Evolutionary conservation across 2,113 vertebrate genomes (phyloP), one percentile per base, ranked within the genome.

Genomic region (Hiodon alosoides): DNA sequence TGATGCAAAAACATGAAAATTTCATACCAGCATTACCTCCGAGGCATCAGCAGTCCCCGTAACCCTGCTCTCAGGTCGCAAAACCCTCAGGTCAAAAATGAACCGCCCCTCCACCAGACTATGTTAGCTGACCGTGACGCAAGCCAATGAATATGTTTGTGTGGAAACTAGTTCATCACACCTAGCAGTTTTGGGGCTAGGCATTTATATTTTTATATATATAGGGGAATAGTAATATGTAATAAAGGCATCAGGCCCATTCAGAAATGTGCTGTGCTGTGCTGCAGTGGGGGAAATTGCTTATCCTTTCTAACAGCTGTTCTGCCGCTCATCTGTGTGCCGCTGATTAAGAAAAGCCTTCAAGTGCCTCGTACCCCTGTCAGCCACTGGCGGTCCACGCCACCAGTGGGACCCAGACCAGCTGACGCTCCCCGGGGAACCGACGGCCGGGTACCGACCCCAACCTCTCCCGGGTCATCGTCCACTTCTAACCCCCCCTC

Each of bases 311-410:
- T 79, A 84, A 71, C 84, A 85, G 86, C 86, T 83, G 87, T 59
- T 83, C 80, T 79, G 82, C 74, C 71, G 81, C 83, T 79, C 53
- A 81, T 86, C 86, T 89, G 87, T 80, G 78, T 72, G 80, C 81
- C 67, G 84, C 87, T 90, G 90, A 92, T 91, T 90, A 92, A 84
- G 80, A 57, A 78, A 76, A 81, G 77, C 54, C 84, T 88, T 84
- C 88, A 87, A 87, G 83, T 81, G 83, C 81, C 78, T 67, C 5
- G 16, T 69, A 71, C 84, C 75, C 84, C 82, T 79, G 76, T 77
- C 77, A 81, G 82, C 80, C 80, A 73, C 83, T 83, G 86, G 80
- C 81, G 79, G 86, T 90, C 90, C 89, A 90, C 82, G 82, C 85
- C 83, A 79, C 83, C 58, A 54, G 59, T 48, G 77, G 78, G 80